These are phyloP conservation scores for Cirrhinus molitorella DNA, from an alignment of 2,797 vertebrate genomes.

Conservation along the genomic window DNA sequence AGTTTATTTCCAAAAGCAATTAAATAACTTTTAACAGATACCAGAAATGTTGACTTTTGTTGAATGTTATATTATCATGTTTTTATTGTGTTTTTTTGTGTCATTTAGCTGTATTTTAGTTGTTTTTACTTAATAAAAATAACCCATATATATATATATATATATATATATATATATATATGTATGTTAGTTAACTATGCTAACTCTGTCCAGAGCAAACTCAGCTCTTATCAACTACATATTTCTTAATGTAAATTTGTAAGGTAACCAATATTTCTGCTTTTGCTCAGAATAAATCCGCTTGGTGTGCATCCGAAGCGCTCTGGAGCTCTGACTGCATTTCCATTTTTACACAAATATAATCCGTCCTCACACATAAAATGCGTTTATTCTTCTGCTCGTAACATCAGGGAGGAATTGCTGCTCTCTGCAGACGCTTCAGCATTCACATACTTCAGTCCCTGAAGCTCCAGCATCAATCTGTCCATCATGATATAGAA, in stretches of 20 bases:
- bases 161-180: no score
- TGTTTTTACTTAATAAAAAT: no score
- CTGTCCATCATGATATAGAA: neutral
- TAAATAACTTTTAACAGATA: no score
- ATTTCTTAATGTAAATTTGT: neutral
- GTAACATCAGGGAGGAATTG: neutral
- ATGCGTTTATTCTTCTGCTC: neutral
- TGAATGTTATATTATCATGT: no score
- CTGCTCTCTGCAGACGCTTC: no score
- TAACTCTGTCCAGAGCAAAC: neutral
- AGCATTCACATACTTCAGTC: neutral
- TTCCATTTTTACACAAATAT: neutral
- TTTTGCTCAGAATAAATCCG: neutral
- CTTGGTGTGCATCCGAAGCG: neutral
- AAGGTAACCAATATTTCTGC: neutral
- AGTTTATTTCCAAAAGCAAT: no score
- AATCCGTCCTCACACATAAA: neutral
- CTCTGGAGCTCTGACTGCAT: neutral
- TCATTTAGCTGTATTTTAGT: no score
- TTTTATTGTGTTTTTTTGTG: no score
- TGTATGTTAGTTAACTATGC: neutral
- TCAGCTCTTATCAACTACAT: neutral
- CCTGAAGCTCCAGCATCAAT: neutral
- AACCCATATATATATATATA: no score
- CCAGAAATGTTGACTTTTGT: no score